A percentile compares a stretch with the other conserved stretches of the same genome.
phyloP scores from a whole-genome alignment of 92 coral and sea anemone genomes.

The Umimayanthus chanpuru region DNA sequence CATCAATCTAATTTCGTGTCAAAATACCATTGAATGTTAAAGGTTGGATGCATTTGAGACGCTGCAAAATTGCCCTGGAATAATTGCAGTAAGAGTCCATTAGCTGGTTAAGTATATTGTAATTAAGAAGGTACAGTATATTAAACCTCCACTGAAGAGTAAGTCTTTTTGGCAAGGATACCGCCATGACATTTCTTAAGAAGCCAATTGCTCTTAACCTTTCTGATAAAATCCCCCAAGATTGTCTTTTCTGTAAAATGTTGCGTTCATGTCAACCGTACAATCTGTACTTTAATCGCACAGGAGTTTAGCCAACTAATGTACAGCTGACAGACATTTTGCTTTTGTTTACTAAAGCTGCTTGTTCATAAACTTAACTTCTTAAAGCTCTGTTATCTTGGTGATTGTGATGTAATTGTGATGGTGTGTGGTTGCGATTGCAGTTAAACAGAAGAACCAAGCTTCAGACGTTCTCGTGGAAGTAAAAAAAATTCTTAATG shows the following conservation, averaged over 20 bases:
- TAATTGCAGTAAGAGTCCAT: too few relatives aligned
- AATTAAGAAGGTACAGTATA: too few relatives aligned
- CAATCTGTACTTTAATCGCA: not conserved
- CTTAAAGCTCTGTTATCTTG: not conserved
- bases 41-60: too few relatives aligned
- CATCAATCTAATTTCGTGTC: too few relatives aligned
- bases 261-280: not conserved
- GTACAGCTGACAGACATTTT: not conserved
- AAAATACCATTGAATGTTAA: too few relatives aligned
- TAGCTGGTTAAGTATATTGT: too few relatives aligned
- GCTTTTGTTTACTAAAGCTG: too few relatives aligned
- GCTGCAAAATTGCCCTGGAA: too few relatives aligned
- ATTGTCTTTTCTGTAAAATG: too few relatives aligned
- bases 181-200: not conserved
- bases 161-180: not conserved
- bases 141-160: too few relatives aligned
- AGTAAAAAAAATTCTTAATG: conserved; percentile 30
- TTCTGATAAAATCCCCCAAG: too few relatives aligned
- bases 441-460: conserved; percentile 17
- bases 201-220: not conserved
- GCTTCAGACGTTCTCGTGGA: conserved; percentile 12
- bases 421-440: not conserved
- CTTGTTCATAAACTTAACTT: not conserved
- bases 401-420: too few relatives aligned
- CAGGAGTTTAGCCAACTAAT: not conserved